Evolutionary conservation across 2,888 invertebrate genomes (phyloP).

Genomic region (Tenthredo scrophulariae): DNA sequence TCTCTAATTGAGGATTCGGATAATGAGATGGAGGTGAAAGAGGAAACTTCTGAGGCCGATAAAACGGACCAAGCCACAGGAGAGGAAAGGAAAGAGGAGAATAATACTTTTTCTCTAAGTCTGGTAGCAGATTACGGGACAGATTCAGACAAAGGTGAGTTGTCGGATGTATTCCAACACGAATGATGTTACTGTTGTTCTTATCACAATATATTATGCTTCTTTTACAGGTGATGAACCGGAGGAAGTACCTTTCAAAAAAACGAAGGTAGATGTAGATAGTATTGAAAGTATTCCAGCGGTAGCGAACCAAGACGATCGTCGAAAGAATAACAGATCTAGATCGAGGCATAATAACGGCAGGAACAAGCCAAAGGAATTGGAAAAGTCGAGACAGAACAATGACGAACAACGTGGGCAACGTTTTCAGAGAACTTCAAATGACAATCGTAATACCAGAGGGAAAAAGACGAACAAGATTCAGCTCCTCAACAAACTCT

Average conservation of each 20-base stretch:
- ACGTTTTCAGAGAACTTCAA: slow-evolving; percentile 28
- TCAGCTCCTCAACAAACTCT: slow-evolving; percentile 84
- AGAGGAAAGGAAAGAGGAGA: not conserved
- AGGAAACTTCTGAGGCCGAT: slow-evolving; percentile 75
- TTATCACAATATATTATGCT: slow-evolving; percentile 25
- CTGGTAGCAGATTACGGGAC: slow-evolving; percentile 72
- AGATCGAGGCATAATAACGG: slow-evolving; percentile 9
- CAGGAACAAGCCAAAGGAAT: slow-evolving; percentile 47
- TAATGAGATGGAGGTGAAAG: slow-evolving; percentile 5
- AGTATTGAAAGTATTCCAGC: not conserved
- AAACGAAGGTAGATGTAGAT: slow-evolving; percentile 60
- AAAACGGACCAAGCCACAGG: slow-evolving; percentile 68
- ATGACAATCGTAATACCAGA: slow-evolving; percentile 17
- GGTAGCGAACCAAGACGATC: slow-evolving; percentile 9
- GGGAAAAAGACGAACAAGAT: slow-evolving; percentile 4
- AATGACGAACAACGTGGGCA: slow-evolving; percentile 42
- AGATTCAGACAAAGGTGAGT: slow-evolving; percentile 69
- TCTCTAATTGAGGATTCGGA: slow-evolving; percentile 39
- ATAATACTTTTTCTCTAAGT: slow-evolving; percentile 58
- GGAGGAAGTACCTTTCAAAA: slow-evolving; percentile 70
- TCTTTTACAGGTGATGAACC: slow-evolving; percentile 67
- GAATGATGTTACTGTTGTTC: not conserved
- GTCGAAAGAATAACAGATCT: not conserved
- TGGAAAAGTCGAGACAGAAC: not conserved
- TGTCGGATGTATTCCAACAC: not conserved